Base-by-base conservation (phyloP, 2,797 vertebrate species). In the Australoheros facetus region DNA sequence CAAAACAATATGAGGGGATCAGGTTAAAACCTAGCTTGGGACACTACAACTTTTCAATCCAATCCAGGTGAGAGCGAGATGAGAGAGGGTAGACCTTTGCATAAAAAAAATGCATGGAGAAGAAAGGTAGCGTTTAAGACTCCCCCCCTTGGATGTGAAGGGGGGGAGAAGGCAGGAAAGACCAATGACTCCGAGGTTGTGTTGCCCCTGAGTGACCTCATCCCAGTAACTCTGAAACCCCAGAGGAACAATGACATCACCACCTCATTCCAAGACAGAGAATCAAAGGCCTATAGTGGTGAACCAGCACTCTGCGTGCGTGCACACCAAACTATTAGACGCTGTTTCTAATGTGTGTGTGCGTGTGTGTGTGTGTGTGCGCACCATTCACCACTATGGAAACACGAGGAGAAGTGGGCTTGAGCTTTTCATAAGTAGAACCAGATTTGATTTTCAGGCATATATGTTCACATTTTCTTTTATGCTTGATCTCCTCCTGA, bases 361-460 rank as follows among this genome's bases (percentile, higher is more conserved):
- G 86, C 26, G 23, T 56, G 55, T 56, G 23, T 57, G 26, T 13
- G 39, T 42, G 39, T 4, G 39, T 4, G 39, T 4, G 37, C 7
- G 37, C 11, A 86, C 87, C 85, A 79, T 90, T 90, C 86, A 90
- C 87, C 89, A 80, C 87, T 82, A 89, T 92, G 92, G 91, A 92
- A 95, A 94, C 82, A 81, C 77, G 92, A 92, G 90, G 88, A 85
- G 86, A 86, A 87, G 85, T 82, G 85, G 92, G 88, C 72, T 90
- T 92, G 83, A 91, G 81, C 87, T 80, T 75, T 74, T 72, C 73
- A 58, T 94, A 94, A 94, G 92, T 93, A 91, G 87, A 94, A 92
- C 87, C 94, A 95, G 92, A 94, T 93, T 92, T 85, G 59, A 84
- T 88, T 93, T 88, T 91, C 74, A 87, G 77, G 77, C 80, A 78